These are phyloP conservation scores for Syrmaticus mikado DNA, from an alignment of 2,113 vertebrate species.

Conservation along the genomic window DNA sequence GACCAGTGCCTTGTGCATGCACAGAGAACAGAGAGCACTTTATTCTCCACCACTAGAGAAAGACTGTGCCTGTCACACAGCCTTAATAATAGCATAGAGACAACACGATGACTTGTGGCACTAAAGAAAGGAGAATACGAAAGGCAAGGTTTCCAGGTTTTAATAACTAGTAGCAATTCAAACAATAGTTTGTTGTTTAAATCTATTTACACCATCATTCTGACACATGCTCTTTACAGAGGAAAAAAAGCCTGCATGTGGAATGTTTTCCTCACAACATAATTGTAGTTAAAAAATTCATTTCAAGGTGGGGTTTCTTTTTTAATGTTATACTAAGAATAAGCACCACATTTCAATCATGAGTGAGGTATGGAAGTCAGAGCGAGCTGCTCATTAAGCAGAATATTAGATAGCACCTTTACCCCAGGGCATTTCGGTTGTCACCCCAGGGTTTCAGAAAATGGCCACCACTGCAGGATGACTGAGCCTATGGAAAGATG, in stretches of 20 bases:
- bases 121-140: background rate
- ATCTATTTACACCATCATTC: background rate
- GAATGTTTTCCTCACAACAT: background rate
- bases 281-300: conserved; percentile 61
- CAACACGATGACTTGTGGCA: background rate
- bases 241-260: background rate
- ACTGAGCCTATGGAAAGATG: background rate
- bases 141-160: background rate
- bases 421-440: background rate
- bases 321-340: background rate
- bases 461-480: conserved; percentile 41
- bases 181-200: background rate
- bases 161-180: background rate
- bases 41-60: background rate
- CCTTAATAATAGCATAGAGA: background rate
- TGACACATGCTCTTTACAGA: background rate
- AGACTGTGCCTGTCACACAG: background rate
- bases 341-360: conserved; percentile 42
- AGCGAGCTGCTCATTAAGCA: conserved; percentile 51
- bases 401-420: conserved; percentile 43
- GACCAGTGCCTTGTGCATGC: background rate
- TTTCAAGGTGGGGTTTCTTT: conserved; percentile 29
- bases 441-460: conserved; percentile 33
- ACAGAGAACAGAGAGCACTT: background rate
- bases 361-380: conserved; percentile 43